Base-by-base conservation (phyloP, 1,140 invertebrate genomes). In the Eueides isabella region DNA sequence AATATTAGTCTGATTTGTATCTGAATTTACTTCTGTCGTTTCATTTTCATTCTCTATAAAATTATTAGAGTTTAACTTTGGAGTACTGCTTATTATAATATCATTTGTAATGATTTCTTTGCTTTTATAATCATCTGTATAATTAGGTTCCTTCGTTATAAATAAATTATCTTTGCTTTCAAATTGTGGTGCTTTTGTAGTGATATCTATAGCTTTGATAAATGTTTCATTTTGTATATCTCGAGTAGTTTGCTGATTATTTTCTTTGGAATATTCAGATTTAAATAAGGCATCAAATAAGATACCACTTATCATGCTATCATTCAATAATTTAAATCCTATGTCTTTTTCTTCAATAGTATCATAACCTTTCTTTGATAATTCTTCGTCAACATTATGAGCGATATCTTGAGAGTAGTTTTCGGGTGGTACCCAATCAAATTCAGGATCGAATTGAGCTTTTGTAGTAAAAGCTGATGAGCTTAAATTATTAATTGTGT, bases 391-490 rank as follows among this genome's bases (percentile, higher is more conserved):
- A 29, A 89, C 84, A 35, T 84, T 78, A 31, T 85, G 63, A 26
- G 79, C 65, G 55, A 86, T 84, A 61, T 86, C 79, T 70, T 83
- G 67, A 6, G 82, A 75, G 61, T 89, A 85, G 65, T 86, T 87
- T 62, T 73, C 78, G 9, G 86, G 81, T 23, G 84, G 80, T 2
- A 76, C 67, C 80, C 82, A 86, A 62, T 75, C 68, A 41, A 67
- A 85, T 65, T 89, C 83, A 61, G 85, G 85, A 66, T 89, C 87
- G 23, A 75, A 73, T 75, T 65, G 71, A 61, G 62, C 73, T 14
- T 61, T 81, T 62, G 16, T 77, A 11, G 29, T 26, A 3, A 23
- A 63, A 23, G 30, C 23, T 31, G 26, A 29, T 26, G 75, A 73
- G 30, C 41, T 71, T 16, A 30, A 30, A 23, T 35, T 77, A 48